phyloP scores from a whole-genome alignment of 2,113 vertebrate genomes.

The Pachypanchax playfairii region DNA sequence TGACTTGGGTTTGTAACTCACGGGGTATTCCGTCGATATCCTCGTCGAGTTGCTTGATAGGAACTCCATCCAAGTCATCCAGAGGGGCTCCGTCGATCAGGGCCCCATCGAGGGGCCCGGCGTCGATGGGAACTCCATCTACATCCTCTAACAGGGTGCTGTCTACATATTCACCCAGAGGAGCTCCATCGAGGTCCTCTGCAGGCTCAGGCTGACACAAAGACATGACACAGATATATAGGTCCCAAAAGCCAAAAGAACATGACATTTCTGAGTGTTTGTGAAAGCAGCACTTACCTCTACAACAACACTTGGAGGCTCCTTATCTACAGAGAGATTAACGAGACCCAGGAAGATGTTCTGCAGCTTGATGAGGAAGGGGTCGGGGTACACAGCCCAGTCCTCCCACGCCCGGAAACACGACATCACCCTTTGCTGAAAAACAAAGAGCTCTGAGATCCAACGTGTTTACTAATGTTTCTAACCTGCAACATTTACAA shows the following conservation, averaged over 20 bases:
- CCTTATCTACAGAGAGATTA: slow-evolving; percentile 91
- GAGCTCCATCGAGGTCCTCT: slow-evolving; percentile 94
- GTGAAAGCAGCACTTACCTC: slow-evolving; percentile 54
- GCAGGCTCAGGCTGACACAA: slow-evolving; percentile 57
- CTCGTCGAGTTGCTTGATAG: slow-evolving; percentile 93
- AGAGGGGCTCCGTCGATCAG: slow-evolving; percentile 83
- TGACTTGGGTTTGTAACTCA: slow-evolving; percentile 71
- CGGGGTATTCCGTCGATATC: slow-evolving; percentile 96
- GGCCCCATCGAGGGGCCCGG: slow-evolving; percentile 76
- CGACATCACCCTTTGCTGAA: slow-evolving; percentile 96
- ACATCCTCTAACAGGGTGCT: slow-evolving; percentile 90
- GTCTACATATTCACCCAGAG: slow-evolving; percentile 92
- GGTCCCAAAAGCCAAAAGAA: neutral
- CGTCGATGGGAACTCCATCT: slow-evolving; percentile 92
- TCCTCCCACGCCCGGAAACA: slow-evolving; percentile 99
- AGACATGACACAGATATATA: neutral
- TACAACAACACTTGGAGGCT: slow-evolving; percentile 46
- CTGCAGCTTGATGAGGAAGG: slow-evolving; percentile 97
- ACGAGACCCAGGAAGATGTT: slow-evolving; percentile 98
- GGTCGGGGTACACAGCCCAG: slow-evolving; percentile 98
- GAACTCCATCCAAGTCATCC: slow-evolving; percentile 94
- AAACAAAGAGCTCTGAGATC: neutral
- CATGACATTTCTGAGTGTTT: neutral
- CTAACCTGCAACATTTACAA: neutral
- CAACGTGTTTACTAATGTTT: neutral